Evolutionary conservation across 2,888 invertebrate species (phyloP).

Genomic region (Dicyrtoma fusca): DNA sequence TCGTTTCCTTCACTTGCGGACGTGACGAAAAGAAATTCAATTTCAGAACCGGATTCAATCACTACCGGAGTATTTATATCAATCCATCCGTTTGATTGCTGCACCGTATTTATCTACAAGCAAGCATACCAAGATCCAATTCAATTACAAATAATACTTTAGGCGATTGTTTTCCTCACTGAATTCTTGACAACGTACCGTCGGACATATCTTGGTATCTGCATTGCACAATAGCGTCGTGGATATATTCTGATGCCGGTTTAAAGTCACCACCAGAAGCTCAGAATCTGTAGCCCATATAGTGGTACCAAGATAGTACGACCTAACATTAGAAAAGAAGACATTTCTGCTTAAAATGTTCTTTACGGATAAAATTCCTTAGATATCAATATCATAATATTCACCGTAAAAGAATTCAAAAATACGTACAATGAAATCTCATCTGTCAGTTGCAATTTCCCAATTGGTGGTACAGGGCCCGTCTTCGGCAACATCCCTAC

Average conservation of each 20-base stretch:
- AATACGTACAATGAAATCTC: constrained; percentile 13
- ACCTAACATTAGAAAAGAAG: constrained; percentile 1
- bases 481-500: constrained; percentile 32
- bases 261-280: constrained; percentile 82
- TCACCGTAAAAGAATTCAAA: too few relatives aligned
- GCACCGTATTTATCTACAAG: constrained; percentile 61
- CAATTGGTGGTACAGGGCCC: background rate
- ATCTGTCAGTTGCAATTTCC: background rate
- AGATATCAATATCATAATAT: too few relatives aligned
- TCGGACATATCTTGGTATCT: background rate
- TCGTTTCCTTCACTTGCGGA: constrained; percentile 65
- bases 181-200: too few relatives aligned
- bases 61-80: constrained; percentile 68
- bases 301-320: constrained; percentile 63
- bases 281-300: constrained; percentile 73
- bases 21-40: constrained; percentile 72
- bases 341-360: background rate
- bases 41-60: constrained; percentile 68
- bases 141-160: too few relatives aligned
- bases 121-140: too few relatives aligned
- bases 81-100: constrained; percentile 71
- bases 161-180: too few relatives aligned
- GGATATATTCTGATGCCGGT: constrained; percentile 81
- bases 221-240: constrained; percentile 64
- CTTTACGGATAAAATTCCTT: background rate